A percentile compares a stretch with the other conserved stretches of the same genome.
These are phyloP conservation scores for Cephus spinipes DNA, from an alignment of 2,888 invertebrate genomes.

Conservation along the genomic window DNA sequence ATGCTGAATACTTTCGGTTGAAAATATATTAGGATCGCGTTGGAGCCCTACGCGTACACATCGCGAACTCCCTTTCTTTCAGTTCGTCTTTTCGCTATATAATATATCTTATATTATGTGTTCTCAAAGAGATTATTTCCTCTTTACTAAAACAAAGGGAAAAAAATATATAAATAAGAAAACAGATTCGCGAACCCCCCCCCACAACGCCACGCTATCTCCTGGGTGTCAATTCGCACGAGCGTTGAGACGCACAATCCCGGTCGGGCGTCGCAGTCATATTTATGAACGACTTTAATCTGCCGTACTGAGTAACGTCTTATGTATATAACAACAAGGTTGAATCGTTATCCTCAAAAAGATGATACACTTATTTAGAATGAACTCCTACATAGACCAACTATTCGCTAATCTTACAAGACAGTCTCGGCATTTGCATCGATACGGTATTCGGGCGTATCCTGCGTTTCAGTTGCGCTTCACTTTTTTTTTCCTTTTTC, in stretches of 20 bases:
- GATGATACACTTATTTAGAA: constrained; percentile 62
- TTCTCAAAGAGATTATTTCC: background rate
- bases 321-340: constrained; percentile 67
- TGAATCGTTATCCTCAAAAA: constrained; percentile 63
- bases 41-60: constrained; percentile 8
- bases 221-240: background rate
- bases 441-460: background rate
- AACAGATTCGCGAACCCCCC: background rate
- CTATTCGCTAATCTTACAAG: background rate
- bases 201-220: no score
- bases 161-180: no score
- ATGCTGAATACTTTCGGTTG: constrained; percentile 50
- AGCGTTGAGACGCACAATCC: background rate
- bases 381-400: constrained; percentile 23
- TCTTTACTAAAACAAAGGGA: background rate
- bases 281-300: background rate
- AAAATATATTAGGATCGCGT: constrained; percentile 38
- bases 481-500: background rate
- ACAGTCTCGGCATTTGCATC: background rate
- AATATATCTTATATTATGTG: background rate
- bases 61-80: constrained; percentile 9
- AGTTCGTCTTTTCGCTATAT: constrained; percentile 12
- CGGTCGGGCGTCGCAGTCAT: background rate
- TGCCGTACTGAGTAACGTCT: constrained; percentile 56
- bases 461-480: background rate